A percentile compares a stretch with the other conserved stretches of the same genome.
Evolutionary conservation across 2,113 vertebrate genomes (phyloP).

Genomic region (Sminthopsis crassicaudata): DNA sequence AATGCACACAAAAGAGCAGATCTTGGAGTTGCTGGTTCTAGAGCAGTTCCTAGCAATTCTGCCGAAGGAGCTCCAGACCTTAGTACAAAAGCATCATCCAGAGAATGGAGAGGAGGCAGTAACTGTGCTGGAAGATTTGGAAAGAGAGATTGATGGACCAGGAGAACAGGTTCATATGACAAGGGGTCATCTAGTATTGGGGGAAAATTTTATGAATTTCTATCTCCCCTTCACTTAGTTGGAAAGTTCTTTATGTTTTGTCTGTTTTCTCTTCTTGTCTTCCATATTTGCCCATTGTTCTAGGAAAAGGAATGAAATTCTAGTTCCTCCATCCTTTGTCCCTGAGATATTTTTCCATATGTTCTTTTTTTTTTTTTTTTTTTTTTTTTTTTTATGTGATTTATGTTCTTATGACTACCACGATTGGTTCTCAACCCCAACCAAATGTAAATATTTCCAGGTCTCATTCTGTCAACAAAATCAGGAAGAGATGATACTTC

Average conservation of each 20-base stretch:
- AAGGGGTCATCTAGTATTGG: neutral
- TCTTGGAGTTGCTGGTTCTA: constrained; percentile 73
- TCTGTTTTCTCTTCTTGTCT: neutral
- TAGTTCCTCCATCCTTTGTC: neutral
- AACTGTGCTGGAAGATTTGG: constrained; percentile 58
- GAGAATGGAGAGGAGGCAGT: constrained; percentile 62
- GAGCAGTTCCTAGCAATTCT: constrained; percentile 78
- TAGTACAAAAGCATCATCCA: constrained; percentile 39
- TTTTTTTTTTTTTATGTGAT: constrained; percentile 38
- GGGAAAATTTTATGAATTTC: neutral
- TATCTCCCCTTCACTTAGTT: neutral
- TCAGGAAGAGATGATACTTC: constrained; percentile 18
- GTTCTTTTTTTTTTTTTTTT: constrained; percentile 26
- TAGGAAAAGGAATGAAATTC: neutral
- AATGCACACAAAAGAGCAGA: constrained; percentile 65
- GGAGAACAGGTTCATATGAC: constrained; percentile 28
- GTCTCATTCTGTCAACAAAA: constrained; percentile 35
- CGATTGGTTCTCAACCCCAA: neutral
- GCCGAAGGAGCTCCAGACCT: constrained; percentile 63
- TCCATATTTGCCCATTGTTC: neutral
- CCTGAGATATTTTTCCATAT: neutral
- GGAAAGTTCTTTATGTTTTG: neutral
- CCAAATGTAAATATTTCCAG: constrained; percentile 50
- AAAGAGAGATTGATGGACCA: constrained; percentile 30
- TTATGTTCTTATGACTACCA: constrained; percentile 7